These are phyloP conservation scores for Brienomyrus longianalis DNA, from an alignment of 2,113 vertebrate species.

Conservation along the genomic window DNA sequence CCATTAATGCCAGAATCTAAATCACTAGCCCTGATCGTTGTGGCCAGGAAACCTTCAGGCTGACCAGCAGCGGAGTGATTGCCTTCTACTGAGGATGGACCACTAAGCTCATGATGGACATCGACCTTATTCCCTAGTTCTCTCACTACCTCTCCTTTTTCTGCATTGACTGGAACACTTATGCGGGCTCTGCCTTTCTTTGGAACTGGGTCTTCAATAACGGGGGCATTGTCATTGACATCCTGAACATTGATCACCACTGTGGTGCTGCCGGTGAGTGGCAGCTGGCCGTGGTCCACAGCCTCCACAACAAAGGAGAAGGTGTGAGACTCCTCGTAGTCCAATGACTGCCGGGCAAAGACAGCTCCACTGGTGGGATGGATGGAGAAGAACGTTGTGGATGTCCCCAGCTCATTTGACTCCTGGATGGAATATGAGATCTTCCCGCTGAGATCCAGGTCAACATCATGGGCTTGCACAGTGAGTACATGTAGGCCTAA, in stretches of 20 bases:
- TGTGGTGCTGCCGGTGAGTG: slow-evolving; percentile 62
- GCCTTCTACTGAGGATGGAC: not conserved
- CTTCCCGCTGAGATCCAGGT: slow-evolving; percentile 70
- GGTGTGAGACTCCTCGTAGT: slow-evolving; percentile 66
- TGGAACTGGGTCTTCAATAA: slow-evolving; percentile 64
- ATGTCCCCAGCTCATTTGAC: slow-evolving; percentile 36
- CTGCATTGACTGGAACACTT: slow-evolving; percentile 65
- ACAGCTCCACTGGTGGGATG: slow-evolving; percentile 69
- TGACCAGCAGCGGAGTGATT: slow-evolving; percentile 32
- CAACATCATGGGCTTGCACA: slow-evolving; percentile 68
- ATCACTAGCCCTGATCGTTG: slow-evolving; percentile 69
- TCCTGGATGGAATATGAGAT: slow-evolving; percentile 72
- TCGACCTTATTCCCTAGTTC: slow-evolving; percentile 46
- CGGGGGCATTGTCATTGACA: slow-evolving; percentile 74
- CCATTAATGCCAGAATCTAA: slow-evolving; percentile 72
- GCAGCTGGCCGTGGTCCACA: slow-evolving; percentile 72
- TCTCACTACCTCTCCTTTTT: slow-evolving; percentile 63
- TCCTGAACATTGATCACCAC: slow-evolving; percentile 71
- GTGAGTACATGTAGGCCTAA: slow-evolving; percentile 60
- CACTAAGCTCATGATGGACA: not conserved
- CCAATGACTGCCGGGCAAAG: slow-evolving; percentile 62
- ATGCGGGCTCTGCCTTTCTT: slow-evolving; percentile 63
- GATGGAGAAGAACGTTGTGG: slow-evolving; percentile 53
- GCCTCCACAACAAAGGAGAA: slow-evolving; percentile 76
- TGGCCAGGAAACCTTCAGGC: slow-evolving; percentile 49